phyloP scores from a whole-genome alignment of 1,140 invertebrate species.

The Tetragonula clypearis region DNA sequence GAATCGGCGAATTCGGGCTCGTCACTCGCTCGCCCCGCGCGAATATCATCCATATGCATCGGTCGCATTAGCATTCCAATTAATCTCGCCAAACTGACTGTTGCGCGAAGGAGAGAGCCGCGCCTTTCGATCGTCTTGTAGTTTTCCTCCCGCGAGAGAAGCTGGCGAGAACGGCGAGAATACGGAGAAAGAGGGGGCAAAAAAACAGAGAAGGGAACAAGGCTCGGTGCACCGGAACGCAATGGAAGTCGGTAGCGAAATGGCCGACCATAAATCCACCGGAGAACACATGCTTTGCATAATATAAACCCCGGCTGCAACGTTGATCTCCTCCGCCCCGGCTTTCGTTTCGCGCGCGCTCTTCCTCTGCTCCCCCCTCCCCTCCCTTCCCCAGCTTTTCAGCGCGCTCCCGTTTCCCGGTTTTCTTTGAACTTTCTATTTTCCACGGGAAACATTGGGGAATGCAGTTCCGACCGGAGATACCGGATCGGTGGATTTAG shows the following conservation, averaged over 20 bases:
- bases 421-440: not conserved
- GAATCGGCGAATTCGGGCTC: not conserved
- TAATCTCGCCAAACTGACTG: constrained; percentile 32
- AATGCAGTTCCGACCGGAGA: not conserved
- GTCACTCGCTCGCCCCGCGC: constrained; percentile 6
- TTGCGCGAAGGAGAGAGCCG: not conserved
- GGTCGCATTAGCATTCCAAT: constrained; percentile 50
- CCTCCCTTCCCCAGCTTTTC: not conserved
- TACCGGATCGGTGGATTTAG: too few species aligned
- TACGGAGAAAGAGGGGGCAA: not conserved
- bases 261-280: constrained; percentile 77
- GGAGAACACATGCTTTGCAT: constrained; percentile 80
- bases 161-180: not conserved
- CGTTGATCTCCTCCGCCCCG: constrained; percentile 56
- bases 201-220: not conserved
- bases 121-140: not conserved
- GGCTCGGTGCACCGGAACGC: constrained; percentile 43
- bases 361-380: not conserved
- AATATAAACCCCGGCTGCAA: constrained; percentile 77
- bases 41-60: constrained; percentile 42
- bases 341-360: constrained; percentile 62
- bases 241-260: constrained; percentile 74
- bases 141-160: not conserved
- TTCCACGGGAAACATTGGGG: not conserved
- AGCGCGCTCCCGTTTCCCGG: not conserved